Base-by-base conservation (phyloP, 30 jellyfish, hydroid and myxozoan genomes). In the Sanderia malayensis region DNA sequence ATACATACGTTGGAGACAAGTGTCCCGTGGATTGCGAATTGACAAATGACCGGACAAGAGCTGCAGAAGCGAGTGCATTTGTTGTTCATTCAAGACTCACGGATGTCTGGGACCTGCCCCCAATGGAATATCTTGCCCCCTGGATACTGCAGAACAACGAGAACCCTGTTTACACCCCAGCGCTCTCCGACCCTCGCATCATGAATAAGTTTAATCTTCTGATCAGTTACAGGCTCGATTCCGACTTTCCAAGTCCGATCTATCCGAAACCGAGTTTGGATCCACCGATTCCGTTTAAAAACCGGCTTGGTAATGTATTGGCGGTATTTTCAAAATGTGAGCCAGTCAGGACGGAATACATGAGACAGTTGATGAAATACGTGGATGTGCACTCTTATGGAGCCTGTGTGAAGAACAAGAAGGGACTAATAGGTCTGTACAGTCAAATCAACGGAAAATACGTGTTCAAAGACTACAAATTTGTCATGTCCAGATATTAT, bases 141-240 rank as follows among this genome's bases (percentile, higher is more conserved):
- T 92, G 98, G 98, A 92, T 92, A 1, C 67, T 92, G 34, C 98
- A 92, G 66, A 92, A 92, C 76, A 92, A 92, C 76, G 98, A 92
- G 61, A 92, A 92, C 77, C 98, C 98, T 21, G 98, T 92, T 6
- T 92, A 92, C 86, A 92, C 98, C 1, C 98, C 98, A 7, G 98
- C 98, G 17, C 32, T 92, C 10, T 85, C 87, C 30, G 95, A 92
- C 60, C 94, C 95, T 18, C 81, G 95, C 23, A 69, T 92, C 11
- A 92, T 92, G 98, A 79, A 85, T 76, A 92, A 92, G 49, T 92
- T 92, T 60, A 92, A 92, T 70, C 82, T 92, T 24, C 88, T 92
- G 30, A 85, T 92, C 24, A 85, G 96, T 23, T 92, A 92, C 62
- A 58, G 98, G 19, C 75, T 92, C 9, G 98, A 92, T 76, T 84